These are phyloP conservation scores for Sinosuthora webbiana DNA, from an alignment of 2,113 vertebrate genomes.

Conservation along the genomic window DNA sequence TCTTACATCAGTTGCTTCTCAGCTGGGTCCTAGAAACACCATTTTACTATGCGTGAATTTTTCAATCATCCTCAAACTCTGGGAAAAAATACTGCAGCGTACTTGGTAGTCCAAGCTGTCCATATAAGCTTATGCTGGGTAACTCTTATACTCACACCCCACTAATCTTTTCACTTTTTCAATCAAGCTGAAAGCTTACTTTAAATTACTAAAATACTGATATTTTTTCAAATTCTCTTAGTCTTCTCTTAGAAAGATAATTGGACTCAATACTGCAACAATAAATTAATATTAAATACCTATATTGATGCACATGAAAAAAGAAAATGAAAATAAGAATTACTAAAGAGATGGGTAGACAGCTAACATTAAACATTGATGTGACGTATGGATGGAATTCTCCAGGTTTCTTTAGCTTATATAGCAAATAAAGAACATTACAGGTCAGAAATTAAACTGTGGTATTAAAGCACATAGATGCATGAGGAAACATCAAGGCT, in stretches of 20 bases:
- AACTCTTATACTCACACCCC: not conserved
- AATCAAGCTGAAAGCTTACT: not conserved
- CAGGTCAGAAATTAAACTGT: not conserved
- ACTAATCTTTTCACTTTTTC: not conserved
- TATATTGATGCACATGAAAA: not conserved
- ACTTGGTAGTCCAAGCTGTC: not conserved
- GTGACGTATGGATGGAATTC: not conserved
- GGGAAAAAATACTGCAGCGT: not conserved
- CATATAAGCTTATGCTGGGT: rapidly evolving
- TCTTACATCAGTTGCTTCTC: not conserved
- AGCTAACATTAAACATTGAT: not conserved
- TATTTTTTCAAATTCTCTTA: not conserved
- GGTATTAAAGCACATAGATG: not conserved
- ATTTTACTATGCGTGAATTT: not conserved
- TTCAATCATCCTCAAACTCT: not conserved
- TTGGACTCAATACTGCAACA: not conserved
- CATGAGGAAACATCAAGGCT: not conserved
- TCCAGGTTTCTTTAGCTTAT: not conserved
- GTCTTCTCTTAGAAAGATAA: not conserved
- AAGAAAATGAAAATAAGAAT: not conserved
- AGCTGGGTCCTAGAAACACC: not conserved
- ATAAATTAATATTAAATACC: not conserved
- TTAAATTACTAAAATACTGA: not conserved
- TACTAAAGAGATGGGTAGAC: not conserved
- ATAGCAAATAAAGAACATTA: not conserved